phyloP scores from a whole-genome alignment of 2,113 vertebrate species.

The Electrona antarctica region DNA sequence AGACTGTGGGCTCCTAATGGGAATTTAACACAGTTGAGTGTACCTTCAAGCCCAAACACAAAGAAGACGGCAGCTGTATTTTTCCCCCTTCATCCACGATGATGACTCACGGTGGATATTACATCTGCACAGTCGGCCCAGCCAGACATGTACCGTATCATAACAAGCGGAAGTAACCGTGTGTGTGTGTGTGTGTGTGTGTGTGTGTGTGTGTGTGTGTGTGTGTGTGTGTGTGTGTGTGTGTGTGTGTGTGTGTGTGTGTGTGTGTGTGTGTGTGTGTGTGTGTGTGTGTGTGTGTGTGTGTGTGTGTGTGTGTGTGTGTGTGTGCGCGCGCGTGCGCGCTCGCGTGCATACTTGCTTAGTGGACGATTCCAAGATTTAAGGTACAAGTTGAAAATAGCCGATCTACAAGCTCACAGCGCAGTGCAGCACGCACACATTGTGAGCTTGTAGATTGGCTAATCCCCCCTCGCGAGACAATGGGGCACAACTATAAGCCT shows the following conservation, averaged over 20 bases:
- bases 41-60: constrained; percentile 61
- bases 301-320: too few relatives aligned
- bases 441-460: too few relatives aligned
- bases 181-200: not conserved
- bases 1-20: constrained; percentile 59
- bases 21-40: constrained; percentile 47
- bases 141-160: constrained; percentile 57
- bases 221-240: not conserved
- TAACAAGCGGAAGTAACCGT: constrained; percentile 29
- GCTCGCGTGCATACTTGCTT: too few relatives aligned
- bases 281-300: too few relatives aligned
- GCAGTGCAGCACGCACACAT: too few relatives aligned
- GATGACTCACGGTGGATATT: constrained; percentile 65
- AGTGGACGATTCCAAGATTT: too few relatives aligned
- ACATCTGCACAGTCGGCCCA: constrained; percentile 45
- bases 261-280: not conserved
- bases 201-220: not conserved
- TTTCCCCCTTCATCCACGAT: constrained; percentile 15
- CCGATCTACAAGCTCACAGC: too few relatives aligned
- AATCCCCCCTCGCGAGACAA: too few relatives aligned
- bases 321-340: too few relatives aligned
- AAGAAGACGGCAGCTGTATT: constrained; percentile 49
- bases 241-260: not conserved
- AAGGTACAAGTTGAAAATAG: too few relatives aligned
- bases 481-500: too few relatives aligned